phyloP scores from a whole-genome alignment of 2,113 vertebrate genomes.

The Phrynosoma blainvillii region DNA sequence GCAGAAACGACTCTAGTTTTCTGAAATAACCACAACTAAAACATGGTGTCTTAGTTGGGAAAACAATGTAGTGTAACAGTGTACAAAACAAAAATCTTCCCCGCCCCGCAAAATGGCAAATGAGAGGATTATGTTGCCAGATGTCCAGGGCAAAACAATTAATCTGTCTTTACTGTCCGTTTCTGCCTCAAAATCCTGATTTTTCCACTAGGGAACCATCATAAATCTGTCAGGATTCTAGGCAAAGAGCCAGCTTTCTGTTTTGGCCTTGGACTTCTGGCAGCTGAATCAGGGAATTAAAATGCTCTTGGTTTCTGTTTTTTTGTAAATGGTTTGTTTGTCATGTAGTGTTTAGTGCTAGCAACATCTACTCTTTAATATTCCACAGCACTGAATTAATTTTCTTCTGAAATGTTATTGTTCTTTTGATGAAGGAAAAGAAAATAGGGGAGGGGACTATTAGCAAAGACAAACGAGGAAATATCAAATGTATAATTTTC shows the following conservation, averaged over 20 bases:
- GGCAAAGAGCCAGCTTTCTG: conserved; percentile 36
- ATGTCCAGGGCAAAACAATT: conserved; percentile 38
- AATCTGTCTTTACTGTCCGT: conserved; percentile 45
- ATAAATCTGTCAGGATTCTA: conserved; percentile 48
- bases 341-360: conserved; percentile 48
- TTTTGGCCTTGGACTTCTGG: conserved; percentile 66
- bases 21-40: conserved; percentile 50
- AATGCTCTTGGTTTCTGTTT: conserved; percentile 24
- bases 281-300: conserved; percentile 44
- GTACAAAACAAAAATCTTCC: conserved; percentile 8
- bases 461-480: conserved; percentile 33
- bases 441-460: background rate
- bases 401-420: conserved; percentile 39
- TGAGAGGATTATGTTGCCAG: conserved; percentile 23
- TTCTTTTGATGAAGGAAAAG: conserved; percentile 26
- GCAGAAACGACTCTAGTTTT: conserved; percentile 19
- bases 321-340: conserved; percentile 49
- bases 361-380: conserved; percentile 56
- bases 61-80: background rate
- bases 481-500: conserved; percentile 29
- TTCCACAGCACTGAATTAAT: conserved; percentile 57
- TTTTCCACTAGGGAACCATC: conserved; percentile 39
- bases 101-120: conserved; percentile 12
- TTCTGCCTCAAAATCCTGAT: conserved; percentile 47
- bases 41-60: conserved; percentile 27